Evolutionary conservation across 1,140 invertebrate genomes (phyloP), one percentile per base, ranked within the genome.

Genomic region (Ceratosolen solmsi): DNA sequence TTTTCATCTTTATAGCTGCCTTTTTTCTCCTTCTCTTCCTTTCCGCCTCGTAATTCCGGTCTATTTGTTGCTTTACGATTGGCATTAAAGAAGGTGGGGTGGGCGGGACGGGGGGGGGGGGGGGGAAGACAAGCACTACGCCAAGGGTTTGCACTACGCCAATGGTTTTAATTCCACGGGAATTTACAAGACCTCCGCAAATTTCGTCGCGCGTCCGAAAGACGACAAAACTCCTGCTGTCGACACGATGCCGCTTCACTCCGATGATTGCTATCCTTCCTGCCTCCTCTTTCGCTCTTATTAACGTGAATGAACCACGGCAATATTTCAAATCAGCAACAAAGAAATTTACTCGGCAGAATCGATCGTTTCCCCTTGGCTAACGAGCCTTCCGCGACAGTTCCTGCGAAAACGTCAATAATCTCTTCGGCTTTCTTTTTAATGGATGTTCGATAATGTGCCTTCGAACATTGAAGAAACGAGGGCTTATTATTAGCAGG

Each of bases 321-420:
- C 58, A 58, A 33, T 60, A 11, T 22, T 27, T 63, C n/a, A 56
- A 51, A n/a, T 80, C 56, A 80, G 71, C 71, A 74, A 49, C 27
- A 65, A 63, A 80, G 46, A 74, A 49, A 33, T 63, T 80, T 30
- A 30, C 56, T 72, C 46, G 38, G 63, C 27, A 9, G 22, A 54
- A 78, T 63, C n/a, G 20, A 36, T 58, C 25, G 11, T 22, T 75
- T 60, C 68, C 27, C 22, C 51, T 1, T 63, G 46, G 33, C 27
- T 68, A 54, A 78, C 20, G 75, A 68, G 75, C 11, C 36, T 46
- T 63, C 13, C 36, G 74, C 58, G 8, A 75, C 27, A 5, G 54
- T 63, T 51, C 20, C 20, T 38, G 65, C 41, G 56, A 80, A 80
- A 80, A 80, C 46, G 70, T 73, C 70, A 73, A 80, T 73, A 63